Conservation (phyloP, 2,113 vertebrate genomes). For the Peromyscus maniculatus region DNA sequence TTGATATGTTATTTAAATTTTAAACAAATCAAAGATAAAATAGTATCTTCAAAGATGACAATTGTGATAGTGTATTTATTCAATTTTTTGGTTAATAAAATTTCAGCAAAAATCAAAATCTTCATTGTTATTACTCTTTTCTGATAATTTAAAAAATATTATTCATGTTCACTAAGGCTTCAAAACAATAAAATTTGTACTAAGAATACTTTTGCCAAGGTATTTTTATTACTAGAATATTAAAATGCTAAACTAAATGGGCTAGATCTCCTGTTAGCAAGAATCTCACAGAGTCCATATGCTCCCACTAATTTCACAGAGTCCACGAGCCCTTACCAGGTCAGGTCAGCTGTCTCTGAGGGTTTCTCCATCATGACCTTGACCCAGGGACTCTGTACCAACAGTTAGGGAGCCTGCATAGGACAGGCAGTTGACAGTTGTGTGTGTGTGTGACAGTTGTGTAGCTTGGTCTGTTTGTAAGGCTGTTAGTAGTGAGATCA, state of each 20-base stretch:
- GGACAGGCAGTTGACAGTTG: no score
- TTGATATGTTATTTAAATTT: conserved; percentile 30
- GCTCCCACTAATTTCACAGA: no score
- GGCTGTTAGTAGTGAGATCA: no score
- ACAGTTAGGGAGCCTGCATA: no score
- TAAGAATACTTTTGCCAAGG: neutral
- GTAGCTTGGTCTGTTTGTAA: no score
- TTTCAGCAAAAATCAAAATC: neutral
- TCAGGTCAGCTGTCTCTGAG: no score
- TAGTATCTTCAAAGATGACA: neutral
- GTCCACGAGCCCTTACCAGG: no score
- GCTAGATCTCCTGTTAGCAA: neutral
- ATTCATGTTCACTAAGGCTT: neutral
- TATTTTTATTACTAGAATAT: neutral
- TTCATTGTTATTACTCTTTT: neutral
- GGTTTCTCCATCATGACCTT: no score
- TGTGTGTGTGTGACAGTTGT: no score
- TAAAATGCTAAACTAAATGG: neutral
- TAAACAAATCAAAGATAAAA: conserved; percentile 60
- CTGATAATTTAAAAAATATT: neutral
- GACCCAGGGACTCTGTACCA: no score
- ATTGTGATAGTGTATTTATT: neutral
- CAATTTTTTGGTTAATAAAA: neutral
- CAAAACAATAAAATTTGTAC: neutral
- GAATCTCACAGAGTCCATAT: no score